These are phyloP conservation scores for Urocitellus parryii DNA, from an alignment of 2,113 vertebrate species.

Conservation along the genomic window DNA sequence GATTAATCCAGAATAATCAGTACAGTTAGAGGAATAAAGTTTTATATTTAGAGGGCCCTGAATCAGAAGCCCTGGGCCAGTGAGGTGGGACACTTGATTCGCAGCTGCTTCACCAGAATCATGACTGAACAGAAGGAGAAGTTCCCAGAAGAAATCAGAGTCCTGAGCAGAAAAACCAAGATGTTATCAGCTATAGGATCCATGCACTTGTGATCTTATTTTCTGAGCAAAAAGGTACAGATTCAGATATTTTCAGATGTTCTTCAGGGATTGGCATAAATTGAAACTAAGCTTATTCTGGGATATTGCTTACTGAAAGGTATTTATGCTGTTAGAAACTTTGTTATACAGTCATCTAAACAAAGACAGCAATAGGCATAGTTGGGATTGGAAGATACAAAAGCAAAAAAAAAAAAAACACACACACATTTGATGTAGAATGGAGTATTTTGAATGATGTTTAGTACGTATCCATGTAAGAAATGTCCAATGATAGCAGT, in stretches of 20 bases:
- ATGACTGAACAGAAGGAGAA: not conserved
- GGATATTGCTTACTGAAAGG: not conserved
- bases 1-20: not conserved
- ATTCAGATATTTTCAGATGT: slow-evolving; percentile 8
- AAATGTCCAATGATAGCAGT: not conserved
- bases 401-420: not conserved
- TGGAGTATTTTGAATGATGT: not conserved
- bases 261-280: not conserved
- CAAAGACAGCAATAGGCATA: not conserved
- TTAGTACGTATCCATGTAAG: not conserved
- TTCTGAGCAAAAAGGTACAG: not conserved
- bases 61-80: not conserved
- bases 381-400: slow-evolving; percentile 5
- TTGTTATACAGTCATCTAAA: slow-evolving; percentile 13
- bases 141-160: not conserved
- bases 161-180: slow-evolving; percentile 1
- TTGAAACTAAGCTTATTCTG: slow-evolving; percentile 7
- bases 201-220: not conserved
- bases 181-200: not conserved
- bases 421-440: not conserved
- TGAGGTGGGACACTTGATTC: not conserved
- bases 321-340: slow-evolving; percentile 16
- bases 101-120: not conserved
- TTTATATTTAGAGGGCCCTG: not conserved
- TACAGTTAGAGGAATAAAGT: slow-evolving; percentile 2